phyloP scores from a whole-genome alignment of 2,888 invertebrate genomes.

The Conus canariensis region DNA sequence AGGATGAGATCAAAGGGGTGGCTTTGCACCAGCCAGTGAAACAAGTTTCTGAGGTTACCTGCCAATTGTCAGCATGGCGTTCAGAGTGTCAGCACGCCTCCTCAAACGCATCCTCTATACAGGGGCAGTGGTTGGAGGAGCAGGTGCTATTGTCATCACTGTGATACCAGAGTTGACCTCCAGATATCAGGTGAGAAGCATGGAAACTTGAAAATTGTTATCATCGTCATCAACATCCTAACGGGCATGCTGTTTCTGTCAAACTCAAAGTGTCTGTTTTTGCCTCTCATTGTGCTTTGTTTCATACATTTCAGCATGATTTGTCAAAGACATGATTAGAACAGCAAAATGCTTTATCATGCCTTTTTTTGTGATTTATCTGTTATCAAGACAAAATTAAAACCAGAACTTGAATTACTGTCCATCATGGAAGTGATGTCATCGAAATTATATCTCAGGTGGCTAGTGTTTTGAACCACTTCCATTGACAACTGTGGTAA shows the following conservation, averaged over 20 bases:
- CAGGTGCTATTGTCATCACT: conserved; percentile 51
- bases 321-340: no score
- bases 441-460: no score
- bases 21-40: conserved; percentile 10
- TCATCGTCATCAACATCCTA: not conserved
- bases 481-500: no score
- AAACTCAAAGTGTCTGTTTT: no score
- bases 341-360: no score
- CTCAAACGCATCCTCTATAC: conserved; percentile 56
- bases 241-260: not conserved
- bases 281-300: no score
- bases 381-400: no score
- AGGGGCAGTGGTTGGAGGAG: conserved; percentile 60
- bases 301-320: no score
- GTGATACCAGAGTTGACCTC: conserved; percentile 45
- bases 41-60: not conserved
- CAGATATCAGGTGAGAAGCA: conserved; percentile 2
- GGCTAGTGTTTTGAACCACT: no score
- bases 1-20: conserved; percentile 34
- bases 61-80: conserved; percentile 26
- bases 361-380: no score
- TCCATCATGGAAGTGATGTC: no score
- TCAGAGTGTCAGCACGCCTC: conserved; percentile 3
- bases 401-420: no score
- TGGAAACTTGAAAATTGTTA: not conserved